Evolutionary conservation across 2,797 vertebrate species (phyloP).

Genomic region (Pantherophis alleghaniensis): DNA sequence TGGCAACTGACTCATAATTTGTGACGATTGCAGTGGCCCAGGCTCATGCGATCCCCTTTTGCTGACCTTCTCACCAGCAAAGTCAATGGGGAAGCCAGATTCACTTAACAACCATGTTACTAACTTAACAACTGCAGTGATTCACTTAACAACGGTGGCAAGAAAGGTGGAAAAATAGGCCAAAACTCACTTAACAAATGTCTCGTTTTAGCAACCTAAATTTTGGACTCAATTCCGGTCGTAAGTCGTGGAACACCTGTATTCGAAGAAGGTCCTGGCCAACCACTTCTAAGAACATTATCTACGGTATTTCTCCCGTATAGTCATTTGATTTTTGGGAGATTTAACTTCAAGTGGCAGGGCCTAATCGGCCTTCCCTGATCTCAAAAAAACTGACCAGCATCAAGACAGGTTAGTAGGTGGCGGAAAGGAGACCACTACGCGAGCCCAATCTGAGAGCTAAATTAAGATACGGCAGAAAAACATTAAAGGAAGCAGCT

Average conservation of each 20-base stretch:
- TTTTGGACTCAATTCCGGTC: too few relatives aligned
- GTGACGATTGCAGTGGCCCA: background rate
- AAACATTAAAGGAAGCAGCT: background rate
- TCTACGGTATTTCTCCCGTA: background rate
- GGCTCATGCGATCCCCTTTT: background rate
- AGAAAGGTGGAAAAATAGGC: too few relatives aligned
- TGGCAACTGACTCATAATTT: background rate
- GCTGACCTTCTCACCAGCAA: fast-evolving
- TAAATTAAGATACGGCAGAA: background rate
- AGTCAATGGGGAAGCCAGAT: too few relatives aligned
- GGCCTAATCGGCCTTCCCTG: background rate
- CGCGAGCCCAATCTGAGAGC: background rate
- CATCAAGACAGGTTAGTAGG: background rate
- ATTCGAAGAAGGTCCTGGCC: background rate
- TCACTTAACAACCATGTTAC: too few relatives aligned
- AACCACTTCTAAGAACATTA: background rate
- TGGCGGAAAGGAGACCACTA: background rate
- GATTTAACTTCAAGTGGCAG: background rate
- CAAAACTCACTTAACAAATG: too few relatives aligned
- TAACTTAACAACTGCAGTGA: too few relatives aligned
- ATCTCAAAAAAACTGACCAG: background rate
- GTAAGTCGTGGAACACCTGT: too few relatives aligned
- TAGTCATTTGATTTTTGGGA: background rate
- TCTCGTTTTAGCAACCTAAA: too few relatives aligned
- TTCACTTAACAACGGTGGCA: too few relatives aligned